These are phyloP conservation scores for Strongylocentrotus purpuratus DNA, from an alignment of 35 echinoderm and acorn worm genomes.

Conservation along the genomic window DNA sequence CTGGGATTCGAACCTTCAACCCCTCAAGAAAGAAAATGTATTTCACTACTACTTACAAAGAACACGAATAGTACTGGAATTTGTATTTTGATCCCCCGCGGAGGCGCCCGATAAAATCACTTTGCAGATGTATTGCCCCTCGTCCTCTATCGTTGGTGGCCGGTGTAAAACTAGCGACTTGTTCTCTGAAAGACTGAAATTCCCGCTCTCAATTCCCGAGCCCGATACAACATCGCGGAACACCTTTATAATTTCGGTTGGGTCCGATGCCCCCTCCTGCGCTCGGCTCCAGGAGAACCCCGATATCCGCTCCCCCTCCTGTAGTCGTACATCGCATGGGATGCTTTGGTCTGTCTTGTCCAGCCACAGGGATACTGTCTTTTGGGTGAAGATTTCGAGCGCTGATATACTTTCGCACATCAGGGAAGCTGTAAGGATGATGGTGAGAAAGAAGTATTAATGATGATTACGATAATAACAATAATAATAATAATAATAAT, in stretches of 20 bases:
- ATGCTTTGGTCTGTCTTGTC: neutral
- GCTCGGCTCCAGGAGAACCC: neutral
- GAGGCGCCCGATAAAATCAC: neutral
- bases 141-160: neutral
- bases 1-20: too few relatives aligned
- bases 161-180: conserved; percentile 21
- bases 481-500: neutral
- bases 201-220: neutral
- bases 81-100: neutral
- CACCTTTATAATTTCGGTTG: neutral
- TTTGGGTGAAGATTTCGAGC: neutral
- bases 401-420: conserved; percentile 11
- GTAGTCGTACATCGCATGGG: conserved; percentile 18
- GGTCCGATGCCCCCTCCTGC: neutral
- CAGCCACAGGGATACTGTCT: neutral
- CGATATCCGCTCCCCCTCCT: neutral
- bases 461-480: neutral
- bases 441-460: too few relatives aligned
- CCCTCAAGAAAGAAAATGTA: too few relatives aligned
- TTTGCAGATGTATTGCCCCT: conserved; percentile 34
- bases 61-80: conserved; percentile 50
- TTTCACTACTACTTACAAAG: conserved; percentile 39
- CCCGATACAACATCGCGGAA: neutral
- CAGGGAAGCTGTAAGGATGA: conserved; percentile 20
- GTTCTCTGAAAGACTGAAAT: conserved; percentile 35